Percentiles rank a stretch among this genome's conserved stretches.
phyloP scores from a whole-genome alignment of 2,888 invertebrate species.

The Schizaphis graminum region DNA sequence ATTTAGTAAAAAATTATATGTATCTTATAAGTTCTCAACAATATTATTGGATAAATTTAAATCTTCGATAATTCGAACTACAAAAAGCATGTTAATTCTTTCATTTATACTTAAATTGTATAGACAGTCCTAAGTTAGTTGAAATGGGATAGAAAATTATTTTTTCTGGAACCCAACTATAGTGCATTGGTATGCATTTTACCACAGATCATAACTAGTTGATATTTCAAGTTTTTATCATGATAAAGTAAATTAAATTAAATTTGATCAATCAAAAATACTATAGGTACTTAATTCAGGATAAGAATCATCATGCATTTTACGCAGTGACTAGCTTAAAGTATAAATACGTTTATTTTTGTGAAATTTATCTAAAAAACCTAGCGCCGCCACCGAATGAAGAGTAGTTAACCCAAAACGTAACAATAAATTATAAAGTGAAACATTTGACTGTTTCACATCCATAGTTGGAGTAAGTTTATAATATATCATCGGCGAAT shows the following conservation, averaged over 20 bases:
- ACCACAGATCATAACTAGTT: not conserved
- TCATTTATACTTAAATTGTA: no score
- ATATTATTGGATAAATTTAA: no score
- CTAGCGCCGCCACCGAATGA: not conserved
- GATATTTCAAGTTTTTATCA: not conserved
- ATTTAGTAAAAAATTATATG: no score
- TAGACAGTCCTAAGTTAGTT: no score
- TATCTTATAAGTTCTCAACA: no score
- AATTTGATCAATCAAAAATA: no score
- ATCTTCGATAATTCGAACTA: no score
- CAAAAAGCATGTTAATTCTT: no score
- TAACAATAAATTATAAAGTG: not conserved
- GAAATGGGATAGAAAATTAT: no score
- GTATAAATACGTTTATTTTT: not conserved
- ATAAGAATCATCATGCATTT: not conserved
- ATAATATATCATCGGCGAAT: not conserved
- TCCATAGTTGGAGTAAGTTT: not conserved
- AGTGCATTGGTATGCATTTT: no score
- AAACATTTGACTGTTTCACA: not conserved
- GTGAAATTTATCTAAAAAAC: not conserved
- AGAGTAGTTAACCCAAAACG: not conserved
- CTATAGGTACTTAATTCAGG: not conserved
- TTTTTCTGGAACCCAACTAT: no score
- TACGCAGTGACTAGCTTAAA: not conserved
- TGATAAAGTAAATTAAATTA: not conserved